These are phyloP conservation scores for Salvelinus sp. DNA, from an alignment of 2,113 vertebrate genomes.

Conservation along the genomic window DNA sequence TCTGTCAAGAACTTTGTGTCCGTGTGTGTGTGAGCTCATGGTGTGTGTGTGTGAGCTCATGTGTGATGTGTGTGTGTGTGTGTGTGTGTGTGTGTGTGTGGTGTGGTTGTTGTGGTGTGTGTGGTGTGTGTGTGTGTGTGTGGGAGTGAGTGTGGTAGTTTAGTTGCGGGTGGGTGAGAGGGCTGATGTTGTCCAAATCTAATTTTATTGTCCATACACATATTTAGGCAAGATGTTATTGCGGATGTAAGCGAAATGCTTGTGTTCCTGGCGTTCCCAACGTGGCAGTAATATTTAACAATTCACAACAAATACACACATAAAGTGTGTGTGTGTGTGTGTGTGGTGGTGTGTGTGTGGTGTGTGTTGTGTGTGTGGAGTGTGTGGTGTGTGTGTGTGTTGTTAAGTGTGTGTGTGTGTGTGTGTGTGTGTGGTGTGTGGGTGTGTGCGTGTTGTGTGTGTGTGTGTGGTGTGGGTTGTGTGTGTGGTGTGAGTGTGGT, in stretches of 20 bases:
- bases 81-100: background rate
- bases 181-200: too few relatives aligned
- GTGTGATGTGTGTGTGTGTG: background rate
- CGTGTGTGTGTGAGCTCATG: constrained; percentile 3
- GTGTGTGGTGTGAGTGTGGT: background rate
- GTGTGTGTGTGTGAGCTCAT: too few relatives aligned
- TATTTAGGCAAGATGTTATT: too few relatives aligned
- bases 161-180: too few relatives aligned
- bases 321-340: background rate
- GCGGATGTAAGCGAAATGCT: too few relatives aligned
- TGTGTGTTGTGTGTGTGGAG: background rate
- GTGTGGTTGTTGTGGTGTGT: background rate
- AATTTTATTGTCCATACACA: too few relatives aligned
- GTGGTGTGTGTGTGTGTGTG: background rate
- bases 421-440: background rate
- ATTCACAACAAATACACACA: too few relatives aligned
- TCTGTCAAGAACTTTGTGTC: constrained; percentile 15
- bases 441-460: background rate
- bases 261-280: too few relatives aligned
- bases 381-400: background rate
- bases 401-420: background rate
- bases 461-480: background rate
- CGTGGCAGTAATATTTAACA: too few relatives aligned
- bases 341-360: background rate
- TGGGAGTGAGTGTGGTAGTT: too few relatives aligned